Evolutionary conservation across 2,113 vertebrate species (phyloP).

Genomic region (Morone saxatilis): DNA sequence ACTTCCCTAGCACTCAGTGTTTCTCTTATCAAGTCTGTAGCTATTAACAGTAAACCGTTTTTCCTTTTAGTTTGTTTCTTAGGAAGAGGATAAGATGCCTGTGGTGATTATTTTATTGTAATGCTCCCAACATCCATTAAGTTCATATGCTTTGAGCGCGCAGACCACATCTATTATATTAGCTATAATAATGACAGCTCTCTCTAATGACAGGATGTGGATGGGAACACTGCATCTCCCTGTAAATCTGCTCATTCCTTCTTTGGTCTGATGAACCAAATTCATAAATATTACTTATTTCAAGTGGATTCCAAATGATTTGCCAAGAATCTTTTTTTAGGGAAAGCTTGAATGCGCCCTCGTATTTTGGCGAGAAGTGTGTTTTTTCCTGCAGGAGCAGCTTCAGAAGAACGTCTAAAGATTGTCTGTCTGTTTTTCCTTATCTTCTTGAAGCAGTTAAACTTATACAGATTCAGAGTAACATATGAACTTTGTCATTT

Average conservation of each 20-base stretch:
- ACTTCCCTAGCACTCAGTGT: neutral
- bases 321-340: conserved; percentile 9
- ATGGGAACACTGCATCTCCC: conserved; percentile 36
- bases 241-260: conserved; percentile 29
- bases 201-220: conserved; percentile 49
- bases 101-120: neutral
- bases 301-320: conserved; percentile 5
- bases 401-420: neutral
- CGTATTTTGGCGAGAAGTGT: neutral
- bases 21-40: neutral
- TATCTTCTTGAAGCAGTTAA: neutral
- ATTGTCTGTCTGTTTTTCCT: neutral
- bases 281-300: conserved; percentile 10
- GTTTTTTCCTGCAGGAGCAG: conserved; percentile 5
- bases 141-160: neutral
- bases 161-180: conserved; percentile 30
- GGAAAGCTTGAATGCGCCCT: neutral
- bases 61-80: conserved; percentile 26
- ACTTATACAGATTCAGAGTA: neutral
- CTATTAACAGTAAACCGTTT: neutral
- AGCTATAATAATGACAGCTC: conserved; percentile 25
- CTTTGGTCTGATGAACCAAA: neutral
- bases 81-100: neutral
- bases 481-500: neutral
- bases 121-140: neutral